Evolutionary conservation across 2,797 vertebrate genomes (phyloP).

Genomic region (Phataginus tricuspis): DNA sequence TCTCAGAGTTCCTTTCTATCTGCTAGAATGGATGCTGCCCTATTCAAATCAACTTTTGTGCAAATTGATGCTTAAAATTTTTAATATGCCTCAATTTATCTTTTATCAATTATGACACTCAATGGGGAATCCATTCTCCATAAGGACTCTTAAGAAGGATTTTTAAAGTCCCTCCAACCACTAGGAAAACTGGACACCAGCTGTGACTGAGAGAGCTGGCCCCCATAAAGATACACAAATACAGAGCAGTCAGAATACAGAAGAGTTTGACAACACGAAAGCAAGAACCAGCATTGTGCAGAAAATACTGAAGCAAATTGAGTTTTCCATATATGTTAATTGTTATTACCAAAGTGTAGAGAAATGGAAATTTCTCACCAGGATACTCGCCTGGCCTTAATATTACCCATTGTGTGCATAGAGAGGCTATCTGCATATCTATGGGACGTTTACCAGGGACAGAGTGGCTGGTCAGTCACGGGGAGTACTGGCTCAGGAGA

Average conservation of each 20-base stretch:
- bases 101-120: conserved; percentile 11
- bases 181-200: neutral
- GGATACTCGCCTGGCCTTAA: too few relatives aligned
- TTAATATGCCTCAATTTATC: neutral
- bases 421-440: too few relatives aligned
- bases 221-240: neutral
- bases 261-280: neutral
- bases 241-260: neutral
- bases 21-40: neutral
- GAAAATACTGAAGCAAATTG: neutral
- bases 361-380: too few relatives aligned
- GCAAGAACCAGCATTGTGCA: neutral
- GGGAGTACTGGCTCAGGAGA: too few relatives aligned
- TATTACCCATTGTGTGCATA: too few relatives aligned
- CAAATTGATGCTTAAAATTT: neutral
- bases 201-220: neutral
- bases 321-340: neutral
- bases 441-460: too few relatives aligned
- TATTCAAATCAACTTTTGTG: neutral
- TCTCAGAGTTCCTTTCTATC: neutral
- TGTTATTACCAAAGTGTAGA: neutral
- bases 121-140: neutral
- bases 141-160: neutral
- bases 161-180: neutral
- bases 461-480: too few relatives aligned